A percentile compares a stretch with the other conserved stretches of the same genome.
Evolutionary conservation across 2,888 invertebrate species (phyloP).

Genomic region (Tillus elongatus): DNA sequence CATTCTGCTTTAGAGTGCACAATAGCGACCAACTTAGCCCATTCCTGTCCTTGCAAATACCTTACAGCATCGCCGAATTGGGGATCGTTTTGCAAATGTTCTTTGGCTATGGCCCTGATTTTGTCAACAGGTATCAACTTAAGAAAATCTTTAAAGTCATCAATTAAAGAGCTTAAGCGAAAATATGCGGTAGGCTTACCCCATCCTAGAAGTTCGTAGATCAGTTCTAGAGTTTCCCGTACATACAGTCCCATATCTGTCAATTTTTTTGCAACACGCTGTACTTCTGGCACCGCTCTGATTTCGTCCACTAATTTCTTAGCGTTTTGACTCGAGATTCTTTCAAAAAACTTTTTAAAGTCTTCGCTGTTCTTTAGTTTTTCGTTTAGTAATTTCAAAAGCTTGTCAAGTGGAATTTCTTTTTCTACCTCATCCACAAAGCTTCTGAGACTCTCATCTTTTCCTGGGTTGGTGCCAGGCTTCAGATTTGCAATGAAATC

Average conservation of each 20-base stretch:
- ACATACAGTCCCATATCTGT: slow-evolving; percentile 22
- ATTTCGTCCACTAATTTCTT: slow-evolving; percentile 22
- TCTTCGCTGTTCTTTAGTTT: slow-evolving; percentile 21
- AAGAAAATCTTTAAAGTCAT: slow-evolving; percentile 23
- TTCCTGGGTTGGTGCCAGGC: slow-evolving; percentile 9
- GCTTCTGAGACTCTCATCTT: slow-evolving; percentile 13
- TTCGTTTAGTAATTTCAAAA: slow-evolving; percentile 18
- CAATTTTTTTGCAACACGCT: slow-evolving; percentile 17
- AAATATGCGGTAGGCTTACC: too few relatives aligned
- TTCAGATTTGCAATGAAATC: slow-evolving; percentile 17
- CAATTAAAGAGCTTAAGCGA: too few relatives aligned
- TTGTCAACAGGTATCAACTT: slow-evolving; percentile 23
- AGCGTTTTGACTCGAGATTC: slow-evolving; percentile 19
- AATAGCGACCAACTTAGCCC: slow-evolving; percentile 21
- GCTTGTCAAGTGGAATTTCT: slow-evolving; percentile 13
- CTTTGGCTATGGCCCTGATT: slow-evolving; percentile 20
- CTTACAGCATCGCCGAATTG: slow-evolving; percentile 21
- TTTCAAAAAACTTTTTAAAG: slow-evolving; percentile 22
- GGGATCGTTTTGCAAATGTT: slow-evolving; percentile 21
- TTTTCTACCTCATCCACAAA: slow-evolving; percentile 16
- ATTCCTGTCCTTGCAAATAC: slow-evolving; percentile 26
- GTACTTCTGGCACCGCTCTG: slow-evolving; percentile 22
- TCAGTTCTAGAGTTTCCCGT: slow-evolving; percentile 15
- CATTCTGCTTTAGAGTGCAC: slow-evolving; percentile 18
- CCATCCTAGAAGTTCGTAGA: slow-evolving; percentile 24